Evolutionary conservation across 2,797 vertebrate species (phyloP).

Genomic region (Microctenopoma stevenorrisi): DNA sequence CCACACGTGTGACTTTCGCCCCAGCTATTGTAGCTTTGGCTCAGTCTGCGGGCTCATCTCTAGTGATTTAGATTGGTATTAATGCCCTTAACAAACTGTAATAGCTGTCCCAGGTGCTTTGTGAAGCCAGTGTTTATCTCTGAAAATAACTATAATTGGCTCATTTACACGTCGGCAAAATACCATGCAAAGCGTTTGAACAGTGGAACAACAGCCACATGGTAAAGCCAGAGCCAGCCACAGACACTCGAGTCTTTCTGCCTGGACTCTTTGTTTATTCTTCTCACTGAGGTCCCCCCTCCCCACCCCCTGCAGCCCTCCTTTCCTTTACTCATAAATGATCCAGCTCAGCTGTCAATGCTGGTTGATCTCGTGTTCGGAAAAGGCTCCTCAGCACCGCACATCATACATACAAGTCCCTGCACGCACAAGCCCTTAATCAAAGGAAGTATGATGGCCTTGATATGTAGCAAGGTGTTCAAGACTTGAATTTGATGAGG

Average conservation of each 20-base stretch:
- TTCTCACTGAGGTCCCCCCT: slow-evolving; percentile 1
- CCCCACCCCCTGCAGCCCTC: neutral
- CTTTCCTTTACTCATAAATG: slow-evolving; percentile 30
- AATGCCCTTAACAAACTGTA: slow-evolving; percentile 67
- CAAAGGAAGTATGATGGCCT: slow-evolving; percentile 39
- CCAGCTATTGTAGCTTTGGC: slow-evolving; percentile 31
- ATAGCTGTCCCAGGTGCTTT: slow-evolving; percentile 74
- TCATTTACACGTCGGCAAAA: slow-evolving; percentile 78
- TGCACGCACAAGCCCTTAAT: slow-evolving; percentile 52
- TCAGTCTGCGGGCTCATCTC: slow-evolving; percentile 41
- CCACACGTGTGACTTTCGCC: slow-evolving; percentile 12
- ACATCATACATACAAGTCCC: slow-evolving; percentile 28
- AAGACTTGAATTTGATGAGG: slow-evolving; percentile 33
- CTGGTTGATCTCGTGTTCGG: slow-evolving; percentile 7
- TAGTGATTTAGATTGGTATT: slow-evolving; percentile 72
- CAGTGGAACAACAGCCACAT: slow-evolving; percentile 62
- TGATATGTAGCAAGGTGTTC: slow-evolving; percentile 36
- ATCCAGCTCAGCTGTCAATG: slow-evolving; percentile 19
- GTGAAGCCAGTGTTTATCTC: slow-evolving; percentile 76
- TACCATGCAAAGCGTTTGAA: slow-evolving; percentile 68
- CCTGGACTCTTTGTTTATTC: slow-evolving; percentile 22
- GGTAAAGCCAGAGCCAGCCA: slow-evolving; percentile 41
- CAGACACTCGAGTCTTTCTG: slow-evolving; percentile 4
- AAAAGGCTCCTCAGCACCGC: slow-evolving; percentile 28
- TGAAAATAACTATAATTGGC: slow-evolving; percentile 79